These are phyloP conservation scores for Aegithalos caudatus DNA, from an alignment of 2,113 vertebrate species.

Conservation along the genomic window DNA sequence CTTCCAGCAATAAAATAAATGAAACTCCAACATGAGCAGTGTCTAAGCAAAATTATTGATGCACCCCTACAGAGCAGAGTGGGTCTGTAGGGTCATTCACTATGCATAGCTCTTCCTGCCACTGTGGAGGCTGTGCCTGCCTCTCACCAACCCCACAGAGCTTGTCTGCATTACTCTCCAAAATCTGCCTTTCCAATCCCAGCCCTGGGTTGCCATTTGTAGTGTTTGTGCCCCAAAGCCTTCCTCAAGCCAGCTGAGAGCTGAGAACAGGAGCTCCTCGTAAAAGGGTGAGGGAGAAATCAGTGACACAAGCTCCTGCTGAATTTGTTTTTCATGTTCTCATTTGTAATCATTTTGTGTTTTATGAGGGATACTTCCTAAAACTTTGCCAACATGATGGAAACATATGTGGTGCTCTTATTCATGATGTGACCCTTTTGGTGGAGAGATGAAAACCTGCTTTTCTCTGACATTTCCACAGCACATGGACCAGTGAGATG, in stretches of 20 bases:
- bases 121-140: not conserved
- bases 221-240: not conserved
- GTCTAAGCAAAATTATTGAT: not conserved
- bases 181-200: not conserved
- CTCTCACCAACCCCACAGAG: not conserved
- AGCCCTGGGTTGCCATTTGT: not conserved
- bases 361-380: conserved; percentile 65
- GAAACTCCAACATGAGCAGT: not conserved
- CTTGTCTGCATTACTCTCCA: not conserved
- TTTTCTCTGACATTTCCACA: not conserved
- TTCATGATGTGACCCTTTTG: not conserved
- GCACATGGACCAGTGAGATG: not conserved
- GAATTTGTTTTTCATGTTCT: conserved; percentile 50
- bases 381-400: conserved; percentile 37
- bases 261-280: not conserved
- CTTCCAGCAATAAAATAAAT: not conserved
- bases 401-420: conserved; percentile 50
- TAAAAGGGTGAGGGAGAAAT: conserved; percentile 26
- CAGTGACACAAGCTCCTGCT: not conserved
- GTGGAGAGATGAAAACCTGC: conserved; percentile 6
- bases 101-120: not conserved
- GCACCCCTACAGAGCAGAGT: not conserved
- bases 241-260: not conserved
- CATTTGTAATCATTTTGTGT: conserved; percentile 25
- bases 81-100: no score